Evolutionary conservation across 1,140 invertebrate species (phyloP), one percentile per base, ranked within the genome.

Genomic region (Pogonomyrmex barbatus): DNA sequence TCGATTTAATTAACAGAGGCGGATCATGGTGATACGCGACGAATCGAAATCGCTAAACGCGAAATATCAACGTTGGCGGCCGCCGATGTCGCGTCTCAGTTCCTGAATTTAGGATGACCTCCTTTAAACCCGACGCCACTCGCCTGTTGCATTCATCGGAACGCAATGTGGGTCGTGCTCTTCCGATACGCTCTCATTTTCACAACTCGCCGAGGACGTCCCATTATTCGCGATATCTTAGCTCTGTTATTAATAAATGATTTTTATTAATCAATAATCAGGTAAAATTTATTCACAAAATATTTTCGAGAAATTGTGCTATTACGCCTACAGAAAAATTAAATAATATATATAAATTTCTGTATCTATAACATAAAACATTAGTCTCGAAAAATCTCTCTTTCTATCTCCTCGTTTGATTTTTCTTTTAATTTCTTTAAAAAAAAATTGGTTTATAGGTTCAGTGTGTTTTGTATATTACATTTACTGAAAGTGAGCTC

Each of bases 61-160:
- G 17, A 62, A 77, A 47, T 33, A 47, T 52, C 45, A 47, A 14
- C 17, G 0, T 9, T 45, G 45, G 6, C 5, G 17, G 42, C 12
- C 3, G 42, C 3, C 62, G 60, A 9, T 5, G 58, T 63, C 14
- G 36, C 30, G 54, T 50, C 77, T 68, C 54, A 45, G 58, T 42
- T 62, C 42, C 56, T 47, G 79, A 83, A 83, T 75, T 75, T 47
- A 83, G 79, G 67, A 83, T 47, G 68, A 75, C 68, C 79, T 75
- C 68, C 56, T 83, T 83, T 83, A 83, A 83, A 81, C 36, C 5
- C 68, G 63, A 73, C 42, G 79, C 52, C 70, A 39, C 33, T 58
- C 10, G 71, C 68, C 79, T 81, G 78, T 81, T 81, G 78, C 78
- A 60, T 65, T 81, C 52, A 42, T 70, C 68, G 67, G 52, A 10